phyloP scores from a whole-genome alignment of 2,113 vertebrate genomes.

The Mormyrus lacerda region DNA sequence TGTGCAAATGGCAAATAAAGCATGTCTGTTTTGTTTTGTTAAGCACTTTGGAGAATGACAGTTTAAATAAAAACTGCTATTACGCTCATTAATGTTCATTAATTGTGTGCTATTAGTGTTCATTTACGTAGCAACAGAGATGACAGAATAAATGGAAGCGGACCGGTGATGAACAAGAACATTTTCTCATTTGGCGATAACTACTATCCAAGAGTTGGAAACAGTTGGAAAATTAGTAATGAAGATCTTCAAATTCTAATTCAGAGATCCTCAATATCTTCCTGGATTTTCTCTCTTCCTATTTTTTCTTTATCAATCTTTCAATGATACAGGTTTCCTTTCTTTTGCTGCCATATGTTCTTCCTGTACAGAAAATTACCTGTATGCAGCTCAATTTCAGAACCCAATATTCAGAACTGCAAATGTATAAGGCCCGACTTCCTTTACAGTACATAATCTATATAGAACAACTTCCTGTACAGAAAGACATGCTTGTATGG shows the following conservation, averaged over 20 bases:
- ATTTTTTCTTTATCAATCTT: background rate
- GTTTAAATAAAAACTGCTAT: background rate
- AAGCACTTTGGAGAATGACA: background rate
- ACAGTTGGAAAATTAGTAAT: background rate
- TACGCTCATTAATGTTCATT: too few relatives aligned
- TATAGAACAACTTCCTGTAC: background rate
- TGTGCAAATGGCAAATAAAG: too few relatives aligned
- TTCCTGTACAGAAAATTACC: background rate
- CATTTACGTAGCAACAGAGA: background rate
- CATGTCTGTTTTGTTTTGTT: background rate
- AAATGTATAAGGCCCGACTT: background rate
- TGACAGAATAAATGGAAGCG: background rate
- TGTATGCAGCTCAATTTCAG: background rate
- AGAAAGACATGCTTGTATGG: background rate
- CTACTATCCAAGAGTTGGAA: background rate
- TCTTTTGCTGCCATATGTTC: background rate
- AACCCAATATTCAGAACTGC: background rate
- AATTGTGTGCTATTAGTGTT: background rate
- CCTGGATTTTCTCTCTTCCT: background rate
- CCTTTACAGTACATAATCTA: background rate
- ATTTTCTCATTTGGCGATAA: background rate
- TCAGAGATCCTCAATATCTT: background rate
- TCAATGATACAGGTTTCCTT: background rate
- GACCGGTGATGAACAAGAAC: background rate
- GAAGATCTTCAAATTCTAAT: background rate